Percentiles rank a stretch among this genome's conserved stretches.
Evolutionary conservation across 2,797 vertebrate species (phyloP).

Genomic region (Clarias fuscus): DNA sequence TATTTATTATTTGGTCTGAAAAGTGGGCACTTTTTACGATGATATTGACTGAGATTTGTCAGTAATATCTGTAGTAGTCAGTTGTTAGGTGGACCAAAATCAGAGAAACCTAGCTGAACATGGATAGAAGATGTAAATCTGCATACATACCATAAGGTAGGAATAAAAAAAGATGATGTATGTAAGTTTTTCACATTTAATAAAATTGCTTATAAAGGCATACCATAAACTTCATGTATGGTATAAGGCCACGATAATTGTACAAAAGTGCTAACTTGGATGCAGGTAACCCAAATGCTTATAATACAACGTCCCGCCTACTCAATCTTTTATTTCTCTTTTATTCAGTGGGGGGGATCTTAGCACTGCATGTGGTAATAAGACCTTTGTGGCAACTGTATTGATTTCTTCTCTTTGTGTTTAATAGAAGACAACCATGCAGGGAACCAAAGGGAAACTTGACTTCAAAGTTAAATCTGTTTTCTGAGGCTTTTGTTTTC

Average conservation of each 20-base stretch:
- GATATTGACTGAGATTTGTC: too few species aligned
- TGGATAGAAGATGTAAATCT: not conserved
- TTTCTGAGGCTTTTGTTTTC: conserved; percentile 34
- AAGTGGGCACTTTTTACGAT: too few species aligned
- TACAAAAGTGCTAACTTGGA: not conserved
- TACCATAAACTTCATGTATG: not conserved
- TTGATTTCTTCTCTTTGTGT: conserved; percentile 33
- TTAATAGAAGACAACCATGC: conserved; percentile 41
- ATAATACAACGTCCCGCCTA: not conserved
- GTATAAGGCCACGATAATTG: not conserved
- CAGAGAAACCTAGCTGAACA: not conserved
- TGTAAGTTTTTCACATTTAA: not conserved
- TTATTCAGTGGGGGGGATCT: not conserved
- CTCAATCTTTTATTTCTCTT: not conserved
- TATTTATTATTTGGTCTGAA: too few species aligned
- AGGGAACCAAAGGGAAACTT: conserved; percentile 47
- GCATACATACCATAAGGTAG: not conserved
- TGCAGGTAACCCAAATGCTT: not conserved
- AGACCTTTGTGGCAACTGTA: conserved; percentile 20
- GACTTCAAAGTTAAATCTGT: conserved; percentile 58
- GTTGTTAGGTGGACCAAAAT: not conserved
- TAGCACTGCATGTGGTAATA: conserved; percentile 10
- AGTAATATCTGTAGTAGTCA: too few species aligned
- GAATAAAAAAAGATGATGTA: not conserved
- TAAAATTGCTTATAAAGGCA: not conserved